Evolutionary conservation across 2,797 vertebrate genomes (phyloP), one percentile per base, ranked within the genome.

Genomic region (Chlorospingus semifuscus): DNA sequence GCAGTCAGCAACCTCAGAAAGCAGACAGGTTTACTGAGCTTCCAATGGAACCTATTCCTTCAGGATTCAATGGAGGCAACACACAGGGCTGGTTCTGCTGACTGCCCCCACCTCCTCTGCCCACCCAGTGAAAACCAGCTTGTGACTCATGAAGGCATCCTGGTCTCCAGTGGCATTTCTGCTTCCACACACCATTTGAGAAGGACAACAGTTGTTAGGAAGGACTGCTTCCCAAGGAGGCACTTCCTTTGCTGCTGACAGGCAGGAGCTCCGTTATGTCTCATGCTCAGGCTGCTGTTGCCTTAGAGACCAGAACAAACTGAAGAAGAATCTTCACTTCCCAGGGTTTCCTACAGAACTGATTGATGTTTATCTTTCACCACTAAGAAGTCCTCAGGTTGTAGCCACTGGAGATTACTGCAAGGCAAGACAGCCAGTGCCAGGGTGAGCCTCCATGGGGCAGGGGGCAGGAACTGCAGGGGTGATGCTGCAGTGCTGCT

Each of bases 11-110:
- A 1, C 18, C 14, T 72, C 66, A 57, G 50, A 49, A 61, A 1
- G 6, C 27, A 47, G 36, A 42, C 22, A 47, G 24, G 23, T 34
- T 71, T 87, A 57, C 42, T 17, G 52, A 39, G 22, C n/a, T 9
- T 87, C 59, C 12, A 8, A 13, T 39, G 39, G 81, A 83, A n/a
- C 14, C 23, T 2, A 2, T 10, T 27, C 57, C 72, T 78, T 20
- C 75, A 49, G 32, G 46, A 69, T 46, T 56, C 57, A 34, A 1
- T 0, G 34, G 17, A 81, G 49, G 32, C 17, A 63, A 23, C 37
- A 64, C 0, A 0, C 8, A 5, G 2, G 1, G 19, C 8, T 41
- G 60, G 47, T 63, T 34, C 53, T 1, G 1, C 53, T 19, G 61
- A 19, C 80, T n/a, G 44, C 37, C 36, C 55, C 23, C 34, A 27